Base-by-base conservation (phyloP, 2,888 invertebrate species). In the Lycocerus yunnanus region DNA sequence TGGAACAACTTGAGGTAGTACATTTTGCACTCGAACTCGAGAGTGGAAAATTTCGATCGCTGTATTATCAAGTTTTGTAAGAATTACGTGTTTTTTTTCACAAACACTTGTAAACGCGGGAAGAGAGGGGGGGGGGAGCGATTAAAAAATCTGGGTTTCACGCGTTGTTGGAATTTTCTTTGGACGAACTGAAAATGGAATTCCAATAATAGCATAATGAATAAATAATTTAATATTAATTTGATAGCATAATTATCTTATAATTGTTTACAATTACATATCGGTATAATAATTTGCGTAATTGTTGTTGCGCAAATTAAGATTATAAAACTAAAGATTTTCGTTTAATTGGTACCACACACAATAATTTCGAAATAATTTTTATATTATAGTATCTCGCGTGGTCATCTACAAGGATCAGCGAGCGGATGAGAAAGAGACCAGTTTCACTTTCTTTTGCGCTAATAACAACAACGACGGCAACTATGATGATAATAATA, bases 361-460 rank as follows among this genome's bases (percentile, higher is more conserved):
- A 16, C 16, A 63, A 63, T 63, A 65, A 66, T 71, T 66, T 58
- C 66, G 66, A 66, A 71, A 71, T 13, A 13, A 21, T 16, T 14
- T 15, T 60, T 18, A 43, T 15, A 65, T n/a, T n/a, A n/a, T n/a
- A n/a, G n/a, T 71, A 71, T 71, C 71, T 18, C n/a, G 58, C 20
- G 9, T 66, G 58, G 65, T 66, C 66, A 71, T 66, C 66, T 65
- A 18, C 15, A 60, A 16, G 18, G 61, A 15, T 43, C 16, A 67
- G 67, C 60, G 20, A 72, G 43, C 70, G 63, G 73, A 69, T 71
- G 71, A 71, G 21, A 24, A n/a, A n/a, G 21, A 24, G 65, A 78
- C 67, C 68, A 77, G 75, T 76, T 78, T 78, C 76, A 76, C 78
- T 78, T 78, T 78, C 78, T 77, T 76, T 69, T n/a, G 69, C 59